phyloP scores from a whole-genome alignment of 2,797 vertebrate genomes.

The Periparus ater region DNA sequence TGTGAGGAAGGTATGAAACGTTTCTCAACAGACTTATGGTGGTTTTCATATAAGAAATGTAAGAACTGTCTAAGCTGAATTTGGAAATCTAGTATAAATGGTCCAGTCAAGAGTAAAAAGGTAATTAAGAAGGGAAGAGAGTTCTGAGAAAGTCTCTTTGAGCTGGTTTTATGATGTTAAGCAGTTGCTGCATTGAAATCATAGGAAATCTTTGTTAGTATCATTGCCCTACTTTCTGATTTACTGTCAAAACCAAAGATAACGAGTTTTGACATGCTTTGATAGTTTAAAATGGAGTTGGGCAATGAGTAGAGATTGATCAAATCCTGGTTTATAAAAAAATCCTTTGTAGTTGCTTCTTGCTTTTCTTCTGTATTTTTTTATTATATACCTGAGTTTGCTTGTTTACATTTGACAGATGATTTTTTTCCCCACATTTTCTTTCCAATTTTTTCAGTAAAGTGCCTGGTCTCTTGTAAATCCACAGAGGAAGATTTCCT shows the following conservation, averaged over 20 bases:
- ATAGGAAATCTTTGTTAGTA: background rate
- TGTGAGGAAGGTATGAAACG: background rate
- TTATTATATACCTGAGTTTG: background rate
- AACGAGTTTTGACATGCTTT: background rate
- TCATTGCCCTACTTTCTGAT: background rate
- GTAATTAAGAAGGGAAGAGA: background rate
- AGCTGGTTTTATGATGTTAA: background rate
- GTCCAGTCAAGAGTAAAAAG: background rate
- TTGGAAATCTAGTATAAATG: background rate
- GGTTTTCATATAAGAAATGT: background rate
- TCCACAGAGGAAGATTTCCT: background rate
- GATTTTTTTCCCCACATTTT: background rate
- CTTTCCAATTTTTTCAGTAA: background rate
- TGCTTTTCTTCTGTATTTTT: background rate
- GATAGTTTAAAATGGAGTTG: background rate
- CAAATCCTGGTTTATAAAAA: background rate
- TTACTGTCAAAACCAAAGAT: slow-evolving; percentile 10
- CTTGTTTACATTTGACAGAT: background rate
- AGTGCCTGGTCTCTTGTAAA: background rate
- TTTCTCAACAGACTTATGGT: background rate
- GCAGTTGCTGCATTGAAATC: background rate
- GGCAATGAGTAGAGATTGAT: background rate
- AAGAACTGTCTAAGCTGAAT: background rate
- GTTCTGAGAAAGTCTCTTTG: background rate
- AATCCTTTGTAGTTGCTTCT: background rate